phyloP scores from a whole-genome alignment of 2,113 vertebrate genomes.

The Barbus barbus region DNA sequence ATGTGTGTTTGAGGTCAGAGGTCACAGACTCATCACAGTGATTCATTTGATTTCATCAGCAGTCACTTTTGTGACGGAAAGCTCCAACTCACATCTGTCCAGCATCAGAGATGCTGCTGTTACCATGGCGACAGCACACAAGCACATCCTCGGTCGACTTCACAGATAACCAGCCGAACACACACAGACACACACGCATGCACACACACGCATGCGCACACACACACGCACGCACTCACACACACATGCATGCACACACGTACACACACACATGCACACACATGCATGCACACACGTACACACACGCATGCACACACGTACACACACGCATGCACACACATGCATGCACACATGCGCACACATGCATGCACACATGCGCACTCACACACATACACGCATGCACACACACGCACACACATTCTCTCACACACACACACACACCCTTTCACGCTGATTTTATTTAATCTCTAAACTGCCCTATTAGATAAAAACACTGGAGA shows the following conservation, averaged over 20 bases:
- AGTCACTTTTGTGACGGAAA: neutral
- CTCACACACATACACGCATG: neutral
- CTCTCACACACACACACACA: neutral
- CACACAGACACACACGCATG: constrained; percentile 21
- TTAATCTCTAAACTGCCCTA: no score
- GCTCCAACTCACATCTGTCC: constrained; percentile 24
- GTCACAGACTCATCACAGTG: neutral
- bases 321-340: no score
- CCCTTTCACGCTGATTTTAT: no score
- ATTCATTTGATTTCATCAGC: neutral
- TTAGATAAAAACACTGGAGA: no score
- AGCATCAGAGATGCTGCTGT: constrained; percentile 55
- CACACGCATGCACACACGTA: no score
- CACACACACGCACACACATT: no score
- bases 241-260: neutral
- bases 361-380: no score
- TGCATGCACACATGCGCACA: no score
- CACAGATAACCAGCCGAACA: constrained; percentile 50
- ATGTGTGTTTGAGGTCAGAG: neutral
- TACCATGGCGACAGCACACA: constrained; percentile 70
- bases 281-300: no score
- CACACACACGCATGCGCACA: neutral
- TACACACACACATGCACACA: no score
- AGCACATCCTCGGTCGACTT: constrained; percentile 41
- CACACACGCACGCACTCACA: no score